phyloP scores from a whole-genome alignment of 2,888 invertebrate genomes.

The Homarus gammarus region DNA sequence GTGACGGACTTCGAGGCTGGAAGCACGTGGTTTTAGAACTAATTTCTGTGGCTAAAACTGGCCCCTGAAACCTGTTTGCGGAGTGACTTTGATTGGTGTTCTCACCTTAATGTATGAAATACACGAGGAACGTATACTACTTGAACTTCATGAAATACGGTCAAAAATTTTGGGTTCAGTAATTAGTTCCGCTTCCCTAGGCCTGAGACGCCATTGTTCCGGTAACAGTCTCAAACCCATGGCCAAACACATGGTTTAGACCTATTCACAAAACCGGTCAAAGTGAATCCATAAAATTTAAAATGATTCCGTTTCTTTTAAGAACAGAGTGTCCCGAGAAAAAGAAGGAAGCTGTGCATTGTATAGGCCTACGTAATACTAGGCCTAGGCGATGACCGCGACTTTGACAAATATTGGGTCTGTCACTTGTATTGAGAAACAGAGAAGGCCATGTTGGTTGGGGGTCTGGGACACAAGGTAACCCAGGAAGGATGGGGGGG shows the following conservation, averaged over 20 bases:
- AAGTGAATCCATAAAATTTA: slow-evolving; percentile 58
- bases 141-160: too few relatives aligned
- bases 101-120: too few relatives aligned
- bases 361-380: slow-evolving; percentile 42
- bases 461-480: not conserved
- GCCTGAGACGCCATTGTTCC: slow-evolving; percentile 28
- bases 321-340: slow-evolving; percentile 36
- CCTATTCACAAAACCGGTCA: slow-evolving; percentile 55
- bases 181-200: slow-evolving; percentile 53
- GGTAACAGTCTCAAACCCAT: slow-evolving; percentile 44
- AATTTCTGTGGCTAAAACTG: too few relatives aligned
- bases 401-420: slow-evolving; percentile 62
- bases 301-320: slow-evolving; percentile 37
- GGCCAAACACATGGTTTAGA: slow-evolving; percentile 5
- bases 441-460: slow-evolving; percentile 36
- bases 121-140: too few relatives aligned
- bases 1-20: not conserved
- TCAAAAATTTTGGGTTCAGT: slow-evolving; percentile 18
- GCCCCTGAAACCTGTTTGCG: too few relatives aligned
- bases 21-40: too few relatives aligned
- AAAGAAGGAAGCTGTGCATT: slow-evolving; percentile 35
- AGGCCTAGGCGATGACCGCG: slow-evolving; percentile 42
- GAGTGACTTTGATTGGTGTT: too few relatives aligned
- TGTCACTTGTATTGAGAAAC: slow-evolving; percentile 60
- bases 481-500: not conserved